Evolutionary conservation across 2,888 invertebrate species (phyloP).

Genomic region (Eurytoma californica): DNA sequence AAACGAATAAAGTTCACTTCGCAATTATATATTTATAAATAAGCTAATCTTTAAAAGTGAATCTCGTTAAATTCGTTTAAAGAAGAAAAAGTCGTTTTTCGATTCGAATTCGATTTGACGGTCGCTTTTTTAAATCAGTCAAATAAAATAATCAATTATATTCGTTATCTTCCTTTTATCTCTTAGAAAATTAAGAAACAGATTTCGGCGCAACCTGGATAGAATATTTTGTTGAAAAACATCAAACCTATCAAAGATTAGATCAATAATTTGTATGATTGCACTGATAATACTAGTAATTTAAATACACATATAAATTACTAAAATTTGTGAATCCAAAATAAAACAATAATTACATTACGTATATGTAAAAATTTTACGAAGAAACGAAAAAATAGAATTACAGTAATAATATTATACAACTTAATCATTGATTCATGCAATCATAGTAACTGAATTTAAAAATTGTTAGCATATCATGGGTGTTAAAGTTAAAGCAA

Average conservation of each 20-base stretch:
- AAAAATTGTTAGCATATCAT: no score
- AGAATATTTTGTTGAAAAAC: slow-evolving; percentile 43
- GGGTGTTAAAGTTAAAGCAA: no score
- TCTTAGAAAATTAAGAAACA: slow-evolving; percentile 55
- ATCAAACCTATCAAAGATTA: no score
- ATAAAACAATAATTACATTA: neutral
- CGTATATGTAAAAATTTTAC: neutral
- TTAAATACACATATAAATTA: neutral
- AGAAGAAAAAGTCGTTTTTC: slow-evolving; percentile 45
- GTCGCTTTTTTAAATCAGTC: slow-evolving; percentile 43
- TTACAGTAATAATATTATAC: no score
- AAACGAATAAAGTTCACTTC: slow-evolving; percentile 41
- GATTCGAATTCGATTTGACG: slow-evolving; percentile 37
- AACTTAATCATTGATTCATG: no score
- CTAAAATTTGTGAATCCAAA: slow-evolving; percentile 2
- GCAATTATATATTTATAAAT: slow-evolving; percentile 42
- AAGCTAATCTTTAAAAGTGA: slow-evolving; percentile 32
- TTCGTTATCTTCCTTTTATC: slow-evolving; percentile 44
- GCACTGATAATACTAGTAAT: slow-evolving; percentile 3
- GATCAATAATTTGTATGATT: neutral
- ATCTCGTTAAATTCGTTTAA: slow-evolving; percentile 35
- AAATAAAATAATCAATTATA: slow-evolving; percentile 48
- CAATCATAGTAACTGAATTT: no score
- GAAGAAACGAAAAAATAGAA: no score
- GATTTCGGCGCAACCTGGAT: slow-evolving; percentile 48